Evolutionary conservation across 2,797 vertebrate genomes (phyloP), one percentile per base, ranked within the genome.

Genomic region (Odontamblyopus rebecca): DNA sequence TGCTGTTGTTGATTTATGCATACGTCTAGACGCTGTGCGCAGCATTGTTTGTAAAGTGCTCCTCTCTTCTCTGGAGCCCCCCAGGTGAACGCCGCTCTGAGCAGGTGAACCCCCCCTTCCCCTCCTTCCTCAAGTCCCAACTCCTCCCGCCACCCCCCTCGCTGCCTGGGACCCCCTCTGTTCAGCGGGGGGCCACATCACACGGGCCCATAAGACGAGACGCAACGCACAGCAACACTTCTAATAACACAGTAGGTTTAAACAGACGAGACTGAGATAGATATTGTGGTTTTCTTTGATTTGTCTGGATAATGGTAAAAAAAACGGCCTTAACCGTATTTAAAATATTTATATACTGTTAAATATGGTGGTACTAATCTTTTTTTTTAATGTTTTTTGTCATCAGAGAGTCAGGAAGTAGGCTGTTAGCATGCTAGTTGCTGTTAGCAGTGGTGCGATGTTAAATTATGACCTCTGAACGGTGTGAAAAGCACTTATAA

Each of bases 71-170:
- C 41, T 61, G 5, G 48, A 79, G 72, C 35, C 79, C 67, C 69
- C 4, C 13, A 80, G 72, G 71, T 79, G 76, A 77, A 19, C 65
- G 27, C 4, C 16, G 41, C 67, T 86, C 70, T 44, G 73, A 63
- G 62, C n/a, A 81, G 82, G 76, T 85, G 79, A 86, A 72, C 57
- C 57, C 27, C 51, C 50, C 54, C 59, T 44, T 19, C 51, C 41
- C 54, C 56, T 44, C 57, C 35, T 29, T 32, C 61, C 30, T 5
- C 61, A 12, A 35, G 7, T 32, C 60, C 15, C 30, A 38, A 23
- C 41, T 48, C 44, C 44, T 48, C 44, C 44, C 4, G 13, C 44
- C 44, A 9, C 35, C 38, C 35, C 51, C 30, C 30, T 6, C 19
- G 19, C 19, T 61, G 23, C 67, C 19, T 26, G 5, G 63, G 61